phyloP scores from a whole-genome alignment of 2,113 vertebrate species.

The Phrynocephalus versicolor region DNA sequence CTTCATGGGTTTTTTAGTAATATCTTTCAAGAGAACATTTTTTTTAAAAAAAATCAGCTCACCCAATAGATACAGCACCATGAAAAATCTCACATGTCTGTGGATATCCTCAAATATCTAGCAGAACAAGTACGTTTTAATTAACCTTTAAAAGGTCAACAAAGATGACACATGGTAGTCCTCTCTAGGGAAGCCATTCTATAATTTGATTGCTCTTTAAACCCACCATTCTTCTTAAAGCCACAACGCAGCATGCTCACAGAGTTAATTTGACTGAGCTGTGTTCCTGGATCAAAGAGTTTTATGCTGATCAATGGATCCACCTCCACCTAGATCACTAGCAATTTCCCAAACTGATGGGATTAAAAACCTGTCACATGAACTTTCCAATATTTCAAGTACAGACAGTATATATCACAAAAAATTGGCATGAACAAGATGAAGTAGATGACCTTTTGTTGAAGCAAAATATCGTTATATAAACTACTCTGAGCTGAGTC shows the following conservation, averaged over 20 bases:
- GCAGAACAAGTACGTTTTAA: neutral
- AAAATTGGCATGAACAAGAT: neutral
- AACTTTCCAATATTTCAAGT: neutral
- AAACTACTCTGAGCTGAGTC: neutral
- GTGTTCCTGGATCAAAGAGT: neutral
- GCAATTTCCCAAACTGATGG: neutral
- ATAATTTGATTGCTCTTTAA: slow-evolving; percentile 2
- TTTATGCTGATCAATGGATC: neutral
- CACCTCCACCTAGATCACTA: neutral
- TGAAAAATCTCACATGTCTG: neutral
- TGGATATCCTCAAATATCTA: neutral
- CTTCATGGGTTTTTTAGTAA: neutral
- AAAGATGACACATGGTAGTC: neutral
- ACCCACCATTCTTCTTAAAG: neutral
- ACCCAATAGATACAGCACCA: neutral
- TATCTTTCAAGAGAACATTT: neutral
- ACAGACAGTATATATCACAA: neutral
- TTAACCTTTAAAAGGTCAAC: neutral
- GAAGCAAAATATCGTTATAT: neutral
- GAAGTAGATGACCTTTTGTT: neutral
- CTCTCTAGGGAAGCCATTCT: neutral
- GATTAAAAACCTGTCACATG: neutral
- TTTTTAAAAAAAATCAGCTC: neutral
- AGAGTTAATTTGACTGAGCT: neutral
- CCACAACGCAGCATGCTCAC: neutral